phyloP scores from a whole-genome alignment of 2,113 vertebrate species.

The Petromus typicus region DNA sequence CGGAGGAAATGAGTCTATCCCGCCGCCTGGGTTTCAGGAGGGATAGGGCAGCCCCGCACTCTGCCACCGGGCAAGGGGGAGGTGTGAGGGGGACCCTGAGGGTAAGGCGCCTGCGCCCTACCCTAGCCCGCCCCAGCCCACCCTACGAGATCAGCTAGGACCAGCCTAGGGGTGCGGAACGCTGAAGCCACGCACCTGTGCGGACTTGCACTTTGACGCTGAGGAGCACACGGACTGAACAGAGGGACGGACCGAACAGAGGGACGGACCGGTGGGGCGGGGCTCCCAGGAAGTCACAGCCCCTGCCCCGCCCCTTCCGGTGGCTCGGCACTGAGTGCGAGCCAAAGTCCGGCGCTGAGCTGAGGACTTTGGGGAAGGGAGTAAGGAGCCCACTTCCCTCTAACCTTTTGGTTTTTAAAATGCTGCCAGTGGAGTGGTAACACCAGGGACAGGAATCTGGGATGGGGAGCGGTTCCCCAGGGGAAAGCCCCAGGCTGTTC shows the following conservation, averaged over 20 bases:
- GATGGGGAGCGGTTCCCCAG: neutral
- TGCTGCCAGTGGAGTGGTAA: neutral
- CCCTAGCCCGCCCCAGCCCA: neutral
- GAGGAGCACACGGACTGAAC: no score
- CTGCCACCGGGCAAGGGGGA: no score
- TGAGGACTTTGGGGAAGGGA: no score
- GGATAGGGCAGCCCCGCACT: neutral
- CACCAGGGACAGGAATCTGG: neutral
- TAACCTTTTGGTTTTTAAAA: neutral
- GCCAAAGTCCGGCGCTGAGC: no score
- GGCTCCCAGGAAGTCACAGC: neutral
- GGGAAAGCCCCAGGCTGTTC: neutral
- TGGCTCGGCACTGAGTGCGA: no score
- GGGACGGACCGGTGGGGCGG: neutral
- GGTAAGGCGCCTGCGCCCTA: neutral
- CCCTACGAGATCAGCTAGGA: neutral
- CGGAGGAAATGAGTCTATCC: neutral
- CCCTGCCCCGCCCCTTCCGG: slow-evolving; percentile 5
- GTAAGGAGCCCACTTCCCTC: no score
- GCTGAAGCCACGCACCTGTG: neutral
- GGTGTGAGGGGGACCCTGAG: neutral
- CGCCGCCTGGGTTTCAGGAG: neutral
- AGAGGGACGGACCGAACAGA: no score
- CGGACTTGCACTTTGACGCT: neutral
- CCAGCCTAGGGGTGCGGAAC: no score